Conservation (phyloP, 2,113 vertebrate species). For the Accipiter cooperii region DNA sequence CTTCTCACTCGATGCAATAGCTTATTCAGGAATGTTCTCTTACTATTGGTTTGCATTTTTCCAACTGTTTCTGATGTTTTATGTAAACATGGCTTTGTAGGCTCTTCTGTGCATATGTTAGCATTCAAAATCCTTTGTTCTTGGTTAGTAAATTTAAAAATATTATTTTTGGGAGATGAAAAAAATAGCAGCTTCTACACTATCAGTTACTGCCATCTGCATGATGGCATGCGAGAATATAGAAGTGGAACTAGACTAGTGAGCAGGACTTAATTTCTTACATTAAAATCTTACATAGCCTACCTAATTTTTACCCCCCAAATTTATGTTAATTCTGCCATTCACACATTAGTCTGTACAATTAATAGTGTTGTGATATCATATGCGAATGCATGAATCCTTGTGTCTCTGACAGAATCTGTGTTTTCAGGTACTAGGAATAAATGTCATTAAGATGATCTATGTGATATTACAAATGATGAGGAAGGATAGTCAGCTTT, state of each 20-base stretch:
- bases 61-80: not conserved
- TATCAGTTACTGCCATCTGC: not conserved
- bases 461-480: not conserved
- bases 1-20: not conserved
- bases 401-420: not conserved
- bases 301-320: not conserved
- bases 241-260: not conserved
- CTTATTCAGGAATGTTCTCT: constrained; percentile 7
- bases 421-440: not conserved
- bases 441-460: not conserved
- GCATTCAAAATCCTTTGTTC: not conserved
- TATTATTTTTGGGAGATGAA: not conserved
- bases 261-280: not conserved
- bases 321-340: not conserved
- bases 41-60: not conserved
- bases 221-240: not conserved
- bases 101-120: not conserved
- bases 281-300: not conserved
- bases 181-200: not conserved
- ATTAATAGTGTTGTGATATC: not conserved
- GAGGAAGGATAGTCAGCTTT: not conserved
- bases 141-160: not conserved
- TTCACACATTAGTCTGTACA: not conserved
- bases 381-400: not conserved
- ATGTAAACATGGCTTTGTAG: not conserved